Base-by-base conservation (phyloP, 2,113 vertebrate species). In the Laticauda colubrina region DNA sequence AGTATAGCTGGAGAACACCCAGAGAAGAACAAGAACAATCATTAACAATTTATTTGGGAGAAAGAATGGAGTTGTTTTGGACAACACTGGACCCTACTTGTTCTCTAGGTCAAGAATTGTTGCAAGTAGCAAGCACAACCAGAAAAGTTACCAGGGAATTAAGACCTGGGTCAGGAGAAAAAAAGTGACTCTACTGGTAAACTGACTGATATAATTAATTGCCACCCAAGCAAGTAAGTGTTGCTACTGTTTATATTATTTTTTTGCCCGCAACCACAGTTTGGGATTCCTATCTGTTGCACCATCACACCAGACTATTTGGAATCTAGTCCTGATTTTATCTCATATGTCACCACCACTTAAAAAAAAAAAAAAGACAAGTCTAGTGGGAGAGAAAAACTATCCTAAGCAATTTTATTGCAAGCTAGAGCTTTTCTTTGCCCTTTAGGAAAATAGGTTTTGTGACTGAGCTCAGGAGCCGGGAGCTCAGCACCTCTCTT, bases 181-280 rank as follows among this genome's bases (percentile, higher is more conserved):
- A 53, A 95, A 92, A 94, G 86, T 87, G 75, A 89, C 90, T 95
- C 94, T 95, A 92, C 93, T 94, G 91, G 95, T 94, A 93, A 93
- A 95, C 91, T 93, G 93, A 7, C 93, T 93, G 93, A 95, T 93
- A 91, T 97, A 95, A 97, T 95, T 95, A 96, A 97, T 96, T 94
- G 87, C 97, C 95, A 91, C 97, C 96, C 96, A 97, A 95, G 54
- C 93, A 85, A 85, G 34, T 91, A 97, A 93, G 96, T 95, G 91
- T 96, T 97, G 95, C 93, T 96, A 64, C 93, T 96, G 90, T 97
- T 96, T 96, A 96, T 95, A 96, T 93, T 96, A 97, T 94, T 92
- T 91, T 88, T 94, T 90, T 94, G 96, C 95, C 96, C 95, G 95
- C 89, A 95, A 88, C n/a, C 88, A 93, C 87, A 95, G 87, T 87